phyloP scores from a whole-genome alignment of 30 jellyfish, hydroid and myxozoan genomes.

The Chironex yamaguchii region DNA sequence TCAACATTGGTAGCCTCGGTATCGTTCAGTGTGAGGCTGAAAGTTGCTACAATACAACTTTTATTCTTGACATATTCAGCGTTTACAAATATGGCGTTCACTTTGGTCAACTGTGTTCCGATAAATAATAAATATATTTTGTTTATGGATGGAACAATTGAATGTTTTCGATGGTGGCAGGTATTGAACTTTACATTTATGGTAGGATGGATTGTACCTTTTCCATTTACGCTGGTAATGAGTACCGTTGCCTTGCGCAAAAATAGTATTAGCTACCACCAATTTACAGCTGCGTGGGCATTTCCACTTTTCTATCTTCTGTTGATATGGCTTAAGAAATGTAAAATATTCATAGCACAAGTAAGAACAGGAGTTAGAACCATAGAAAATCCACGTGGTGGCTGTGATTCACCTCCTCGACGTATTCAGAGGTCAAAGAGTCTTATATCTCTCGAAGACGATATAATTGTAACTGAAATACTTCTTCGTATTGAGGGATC shows the following conservation, averaged over 20 bases:
- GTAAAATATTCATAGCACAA: background rate
- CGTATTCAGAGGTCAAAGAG: background rate
- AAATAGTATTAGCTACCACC: conserved; percentile 36
- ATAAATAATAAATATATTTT: conserved; percentile 64
- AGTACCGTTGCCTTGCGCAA: conserved; percentile 51
- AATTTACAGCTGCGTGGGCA: conserved; percentile 71
- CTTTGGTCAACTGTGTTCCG: conserved; percentile 86
- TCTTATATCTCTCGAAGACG: conserved; percentile 6
- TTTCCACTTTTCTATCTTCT: conserved; percentile 69
- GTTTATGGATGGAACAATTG: conserved; percentile 89
- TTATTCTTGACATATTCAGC: conserved; percentile 87
- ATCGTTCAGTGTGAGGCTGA: conserved; percentile 73
- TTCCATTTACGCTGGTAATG: conserved; percentile 81
- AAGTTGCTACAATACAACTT: conserved; percentile 91
- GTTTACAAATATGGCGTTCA: conserved; percentile 70
- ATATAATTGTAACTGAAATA: conserved; percentile 53
- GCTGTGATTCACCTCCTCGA: background rate
- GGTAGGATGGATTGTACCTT: conserved; percentile 86
- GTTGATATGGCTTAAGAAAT: conserved; percentile 18
- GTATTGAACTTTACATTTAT: conserved; percentile 38
- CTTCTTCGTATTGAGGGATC: conserved; percentile 79
- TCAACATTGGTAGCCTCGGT: background rate
- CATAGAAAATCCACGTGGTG: background rate
- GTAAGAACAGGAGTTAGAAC: background rate
- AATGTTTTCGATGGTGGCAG: conserved; percentile 93